Evolutionary conservation across 1,140 invertebrate species (phyloP).

Genomic region (Pseudomyrmex flavicornis): DNA sequence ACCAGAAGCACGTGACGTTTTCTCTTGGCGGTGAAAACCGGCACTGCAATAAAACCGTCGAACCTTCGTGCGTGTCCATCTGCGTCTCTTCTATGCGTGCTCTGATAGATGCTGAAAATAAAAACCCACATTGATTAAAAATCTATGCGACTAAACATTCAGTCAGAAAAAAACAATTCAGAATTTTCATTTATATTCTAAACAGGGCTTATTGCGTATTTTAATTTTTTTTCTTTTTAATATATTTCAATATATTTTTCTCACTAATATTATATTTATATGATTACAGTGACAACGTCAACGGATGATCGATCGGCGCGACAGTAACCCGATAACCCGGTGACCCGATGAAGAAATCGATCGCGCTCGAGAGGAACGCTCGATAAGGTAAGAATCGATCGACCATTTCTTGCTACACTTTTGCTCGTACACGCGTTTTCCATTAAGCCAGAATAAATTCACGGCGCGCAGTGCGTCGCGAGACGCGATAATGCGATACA

Average conservation of each 20-base stretch:
- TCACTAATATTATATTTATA: neutral
- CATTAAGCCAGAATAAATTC: conserved; percentile 63
- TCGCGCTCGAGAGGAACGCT: conserved; percentile 15
- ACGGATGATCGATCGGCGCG: conserved; percentile 44
- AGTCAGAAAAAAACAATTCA: neutral
- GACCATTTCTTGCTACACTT: conserved; percentile 2
- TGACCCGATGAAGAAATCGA: conserved; percentile 51
- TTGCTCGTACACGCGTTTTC: conserved; percentile 52
- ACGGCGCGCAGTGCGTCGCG: conserved; percentile 59
- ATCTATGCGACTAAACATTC: neutral
- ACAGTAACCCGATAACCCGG: conserved; percentile 39
- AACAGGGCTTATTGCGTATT: neutral
- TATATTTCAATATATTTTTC: neutral
- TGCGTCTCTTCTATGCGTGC: conserved; percentile 81
- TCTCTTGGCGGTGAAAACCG: conserved; percentile 78
- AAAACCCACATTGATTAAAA: neutral
- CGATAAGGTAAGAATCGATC: conserved; percentile 45
- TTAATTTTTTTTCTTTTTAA: neutral
- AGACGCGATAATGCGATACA: conserved; percentile 61
- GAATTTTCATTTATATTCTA: no score
- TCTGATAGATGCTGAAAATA: conserved; percentile 74
- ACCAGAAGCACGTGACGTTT: conserved; percentile 82
- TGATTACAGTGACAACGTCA: conserved; percentile 3
- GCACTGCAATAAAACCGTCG: conserved; percentile 81
- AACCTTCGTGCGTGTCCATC: conserved; percentile 84